Base-by-base conservation (phyloP, 2,888 invertebrate genomes). In the Galerucella calmariensis region DNA sequence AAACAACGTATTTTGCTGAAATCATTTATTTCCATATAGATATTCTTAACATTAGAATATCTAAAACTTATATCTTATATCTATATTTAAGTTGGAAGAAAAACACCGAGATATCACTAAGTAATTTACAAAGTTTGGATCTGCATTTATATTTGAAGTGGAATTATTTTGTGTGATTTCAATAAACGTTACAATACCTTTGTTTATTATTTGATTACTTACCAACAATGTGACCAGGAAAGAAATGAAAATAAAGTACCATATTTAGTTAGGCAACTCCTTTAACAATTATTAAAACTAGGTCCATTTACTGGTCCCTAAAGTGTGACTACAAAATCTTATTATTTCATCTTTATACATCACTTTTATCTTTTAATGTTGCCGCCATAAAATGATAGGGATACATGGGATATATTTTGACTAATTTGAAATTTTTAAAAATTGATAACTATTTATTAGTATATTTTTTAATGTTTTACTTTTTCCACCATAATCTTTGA, bases 101-200 rank as follows among this genome's bases (percentile, higher is more conserved):
- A 83, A 84, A 86, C 86, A 86, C 83, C 84, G 82, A 85, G 83
- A 80, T 85, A 84, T 85, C 84, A 84, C 84, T 84, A 83, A 79
- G 72, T 72, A 80, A 78, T 80, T 78, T 78, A 82, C 79, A 81
- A 78, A 78, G 72, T 77, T 65, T 75, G 74, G 69, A 72, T 75
- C 75, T 77, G 72, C 53, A 44, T 75, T 77, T 75, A 76, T 62
- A 73, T 73, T 62, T 69, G 69, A 41, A 63, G 51, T 35, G n/a
- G 10, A 53, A 53, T 11, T 20, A 56, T 20, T 56, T n/a, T 2
- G 16, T 56, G 56, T 56, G 20, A 51, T n/a, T 51, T 16, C 20
- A 56, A 56, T 2, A n/a, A 56, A 56, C 56, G 16, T 16, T 56
- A 20, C 56, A 56, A 16, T 56, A 20, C 16, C 9, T 20, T 20